Evolutionary conservation across 2,888 invertebrate genomes (phyloP).

Genomic region (Rhingia rostrata): DNA sequence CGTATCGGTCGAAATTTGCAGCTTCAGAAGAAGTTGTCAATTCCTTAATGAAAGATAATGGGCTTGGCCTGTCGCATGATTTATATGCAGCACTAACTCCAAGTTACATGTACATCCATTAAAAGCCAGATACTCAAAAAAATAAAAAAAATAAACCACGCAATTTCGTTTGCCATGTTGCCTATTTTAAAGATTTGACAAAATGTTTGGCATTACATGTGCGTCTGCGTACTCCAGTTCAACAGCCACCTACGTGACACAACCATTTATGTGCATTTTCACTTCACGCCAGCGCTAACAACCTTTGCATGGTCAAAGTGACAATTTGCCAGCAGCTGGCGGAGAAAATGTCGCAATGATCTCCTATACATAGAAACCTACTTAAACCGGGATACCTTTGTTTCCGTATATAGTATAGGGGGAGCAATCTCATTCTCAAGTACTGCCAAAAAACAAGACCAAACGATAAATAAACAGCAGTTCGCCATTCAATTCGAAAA

Average conservation of each 20-base stretch:
- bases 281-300: conserved; percentile 9
- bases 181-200: conserved; percentile 7
- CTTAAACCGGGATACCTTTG: conserved; percentile 1
- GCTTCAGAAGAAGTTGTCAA: too few relatives aligned
- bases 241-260: conserved; percentile 37
- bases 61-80: too few relatives aligned
- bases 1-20: too few relatives aligned
- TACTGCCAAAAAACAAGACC: not conserved
- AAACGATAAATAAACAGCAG: not conserved
- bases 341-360: conserved; percentile 24
- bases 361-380: not conserved
- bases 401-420: conserved; percentile 1
- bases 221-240: conserved; percentile 19
- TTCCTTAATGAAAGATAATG: too few relatives aligned
- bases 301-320: conserved; percentile 46
- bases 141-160: not conserved
- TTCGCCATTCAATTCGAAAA: not conserved
- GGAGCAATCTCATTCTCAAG: conserved; percentile 5
- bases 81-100: too few relatives aligned
- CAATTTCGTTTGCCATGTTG: not conserved
- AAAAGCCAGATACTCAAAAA: too few relatives aligned
- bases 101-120: too few relatives aligned
- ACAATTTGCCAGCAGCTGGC: conserved; percentile 12
- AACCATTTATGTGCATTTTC: conserved; percentile 40
- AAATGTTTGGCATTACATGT: conserved; percentile 6